Percentiles rank a stretch among this genome's conserved stretches.
Evolutionary conservation across 2,797 vertebrate species (phyloP).

Genomic region (Cebuella pygmaea): DNA sequence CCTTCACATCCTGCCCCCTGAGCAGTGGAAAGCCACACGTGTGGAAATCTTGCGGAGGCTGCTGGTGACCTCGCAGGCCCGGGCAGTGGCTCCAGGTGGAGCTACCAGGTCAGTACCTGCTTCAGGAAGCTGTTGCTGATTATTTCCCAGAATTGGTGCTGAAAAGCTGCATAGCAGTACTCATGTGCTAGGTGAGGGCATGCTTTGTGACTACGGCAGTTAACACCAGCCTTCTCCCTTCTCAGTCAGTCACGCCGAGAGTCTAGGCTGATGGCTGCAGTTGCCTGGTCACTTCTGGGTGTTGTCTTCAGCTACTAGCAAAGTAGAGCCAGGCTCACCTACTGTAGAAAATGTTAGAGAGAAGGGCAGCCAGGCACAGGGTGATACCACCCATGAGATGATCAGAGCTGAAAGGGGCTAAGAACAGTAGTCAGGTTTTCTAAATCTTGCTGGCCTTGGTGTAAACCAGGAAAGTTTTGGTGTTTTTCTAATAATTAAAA

Average conservation of each 20-base stretch:
- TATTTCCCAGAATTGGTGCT: background rate
- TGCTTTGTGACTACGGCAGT: accelerated
- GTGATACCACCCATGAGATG: background rate
- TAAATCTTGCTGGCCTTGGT: background rate
- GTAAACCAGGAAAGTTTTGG: background rate
- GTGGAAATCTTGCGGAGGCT: conserved; percentile 93
- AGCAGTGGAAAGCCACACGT: conserved; percentile 92
- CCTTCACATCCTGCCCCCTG: conserved; percentile 94
- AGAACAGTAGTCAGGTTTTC: background rate
- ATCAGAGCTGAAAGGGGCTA: accelerated
- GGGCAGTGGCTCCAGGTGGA: conserved; percentile 92
- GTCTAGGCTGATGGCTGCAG: background rate
- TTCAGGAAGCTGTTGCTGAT: background rate
- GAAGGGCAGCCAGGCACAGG: background rate
- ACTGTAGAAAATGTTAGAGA: background rate
- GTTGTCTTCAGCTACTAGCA: background rate
- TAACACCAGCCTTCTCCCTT: background rate
- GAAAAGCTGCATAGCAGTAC: accelerated
- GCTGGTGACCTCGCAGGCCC: conserved; percentile 90
- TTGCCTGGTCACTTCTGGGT: background rate
- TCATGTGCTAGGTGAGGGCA: accelerated
- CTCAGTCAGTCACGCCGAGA: background rate
- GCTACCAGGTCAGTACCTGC: conserved; percentile 92
- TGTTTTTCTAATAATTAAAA: background rate
- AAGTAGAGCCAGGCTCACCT: background rate